A percentile compares a stretch with the other conserved stretches of the same genome.
These are phyloP conservation scores for Aphelenchoides avenae DNA, from an alignment of 1,140 invertebrate species.

Conservation along the genomic window DNA sequence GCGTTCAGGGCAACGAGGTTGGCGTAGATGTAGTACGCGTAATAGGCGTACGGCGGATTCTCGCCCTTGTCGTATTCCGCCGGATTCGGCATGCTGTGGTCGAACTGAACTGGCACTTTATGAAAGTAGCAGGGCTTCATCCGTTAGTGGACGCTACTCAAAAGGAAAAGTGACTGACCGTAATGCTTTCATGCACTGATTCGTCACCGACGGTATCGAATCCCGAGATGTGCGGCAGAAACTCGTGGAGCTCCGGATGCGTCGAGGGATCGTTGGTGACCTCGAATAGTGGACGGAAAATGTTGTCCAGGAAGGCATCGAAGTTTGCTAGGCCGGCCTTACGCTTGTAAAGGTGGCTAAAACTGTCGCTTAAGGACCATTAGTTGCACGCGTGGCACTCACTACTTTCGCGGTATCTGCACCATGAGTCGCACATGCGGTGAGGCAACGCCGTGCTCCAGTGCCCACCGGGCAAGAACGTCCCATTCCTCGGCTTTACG, in stretches of 20 bases:
- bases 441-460: conserved; percentile 66
- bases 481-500: conserved; percentile 89
- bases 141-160: too few species aligned
- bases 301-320: conserved; percentile 88
- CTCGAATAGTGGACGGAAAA: conserved; percentile 92
- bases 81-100: conserved; percentile 77
- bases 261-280: conserved; percentile 80
- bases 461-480: conserved; percentile 89
- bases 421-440: conserved; percentile 57
- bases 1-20: conserved; percentile 93
- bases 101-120: conserved; percentile 77
- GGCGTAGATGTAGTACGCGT: conserved; percentile 95
- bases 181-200: conserved; percentile 86
- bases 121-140: too few species aligned
- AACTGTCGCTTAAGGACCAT: conserved; percentile 1
- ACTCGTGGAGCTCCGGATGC: conserved; percentile 88
- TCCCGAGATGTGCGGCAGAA: conserved; percentile 77
- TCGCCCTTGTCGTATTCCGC: conserved; percentile 80
- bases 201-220: conserved; percentile 99
- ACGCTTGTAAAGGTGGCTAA: conserved; percentile 90
- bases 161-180: too few species aligned
- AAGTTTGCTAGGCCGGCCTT: conserved; percentile 93
- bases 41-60: conserved; percentile 97
- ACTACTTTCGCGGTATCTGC: conserved; percentile 59
- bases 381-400: conserved; percentile 5